Evolutionary conservation across 2,888 invertebrate species (phyloP).

Genomic region (Phaonia tiefii): DNA sequence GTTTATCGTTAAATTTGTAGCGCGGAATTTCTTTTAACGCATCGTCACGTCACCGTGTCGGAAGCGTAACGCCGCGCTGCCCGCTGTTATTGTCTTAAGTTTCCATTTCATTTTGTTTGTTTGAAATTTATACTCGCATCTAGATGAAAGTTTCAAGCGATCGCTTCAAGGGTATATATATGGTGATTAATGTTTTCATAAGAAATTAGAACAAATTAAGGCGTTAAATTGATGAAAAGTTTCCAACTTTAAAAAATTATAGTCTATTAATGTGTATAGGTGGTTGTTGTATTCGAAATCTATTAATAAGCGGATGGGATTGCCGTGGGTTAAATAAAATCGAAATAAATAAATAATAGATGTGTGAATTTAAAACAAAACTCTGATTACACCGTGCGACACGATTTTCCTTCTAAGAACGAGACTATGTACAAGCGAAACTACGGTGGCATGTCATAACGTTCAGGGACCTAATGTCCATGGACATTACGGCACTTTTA

Average conservation of each 20-base stretch:
- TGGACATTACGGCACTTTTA: too few relatives aligned
- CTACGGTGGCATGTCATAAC: too few relatives aligned
- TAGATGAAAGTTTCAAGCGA: slow-evolving; percentile 23
- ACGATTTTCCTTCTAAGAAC: too few relatives aligned
- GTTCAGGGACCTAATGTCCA: too few relatives aligned
- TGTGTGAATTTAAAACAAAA: too few relatives aligned
- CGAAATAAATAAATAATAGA: not conserved
- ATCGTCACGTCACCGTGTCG: not conserved
- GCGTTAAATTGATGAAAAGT: slow-evolving; percentile 28
- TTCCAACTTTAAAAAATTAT: too few relatives aligned
- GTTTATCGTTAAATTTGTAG: slow-evolving; percentile 27
- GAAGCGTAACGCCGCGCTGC: not conserved
- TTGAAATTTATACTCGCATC: slow-evolving; percentile 7
- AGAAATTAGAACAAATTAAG: slow-evolving; percentile 39
- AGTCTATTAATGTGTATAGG: too few relatives aligned
- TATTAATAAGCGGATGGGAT: not conserved
- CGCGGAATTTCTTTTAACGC: slow-evolving; percentile 29
- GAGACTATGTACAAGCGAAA: too few relatives aligned
- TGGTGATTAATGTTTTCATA: slow-evolving; percentile 26
- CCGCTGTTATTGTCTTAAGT: not conserved
- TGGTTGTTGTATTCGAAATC: too few relatives aligned
- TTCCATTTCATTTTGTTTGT: slow-evolving; percentile 30
- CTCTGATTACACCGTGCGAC: too few relatives aligned
- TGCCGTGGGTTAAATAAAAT: not conserved
- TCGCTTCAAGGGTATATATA: slow-evolving; percentile 10